Evolutionary conservation across 2,113 vertebrate species (phyloP), one percentile per base, ranked within the genome.

Genomic region (Platichthys flesus): DNA sequence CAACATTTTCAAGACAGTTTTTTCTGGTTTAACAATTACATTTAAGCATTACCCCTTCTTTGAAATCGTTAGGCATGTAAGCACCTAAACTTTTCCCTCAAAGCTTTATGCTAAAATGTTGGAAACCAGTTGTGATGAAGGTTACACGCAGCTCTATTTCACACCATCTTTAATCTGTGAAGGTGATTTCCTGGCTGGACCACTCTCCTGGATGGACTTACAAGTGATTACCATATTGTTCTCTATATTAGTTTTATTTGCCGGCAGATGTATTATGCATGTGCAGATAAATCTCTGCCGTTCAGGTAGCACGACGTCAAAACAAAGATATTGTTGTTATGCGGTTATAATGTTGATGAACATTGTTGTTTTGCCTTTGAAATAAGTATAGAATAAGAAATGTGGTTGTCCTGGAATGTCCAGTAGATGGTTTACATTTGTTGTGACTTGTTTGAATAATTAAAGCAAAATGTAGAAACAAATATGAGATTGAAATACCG

Each of bases 1-100:
- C 69, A 86, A 86, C 16, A 67, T 76, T 65, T 56, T 26, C 10
- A 54, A 47, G 54, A 58, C 24, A 66, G 5, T 52, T 20, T 52
- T 76, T 45, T 65, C 23, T 20, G 21, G 21, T 51, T 81, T 51
- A 37, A 45, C 49, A 42, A 18, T 67, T 67, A 28, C 9, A 57
- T 21, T 9, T 67, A 13, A 64, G 23, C 42, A 16, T 0, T 0
- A 18, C 13, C n/a, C n/a, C 59, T 54, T 65, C 47, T 47, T 28
- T 76, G 3, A n/a, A 52, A 81, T 0, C 40, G 51, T 31, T 6
- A 31, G 28, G 28, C 0, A 31, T 37, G 18, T 70, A 51, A 49
- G 4, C 5, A 71, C 42, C 14, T 57, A 1, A 0, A 54, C 23
- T 45, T 20, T 71, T 52, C 4, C 28, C 23, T 57, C 16, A 47